Percentiles rank a stretch among this genome's conserved stretches.
phyloP scores from a whole-genome alignment of 2,797 vertebrate genomes.

The Rhabdophis nuchalis region DNA sequence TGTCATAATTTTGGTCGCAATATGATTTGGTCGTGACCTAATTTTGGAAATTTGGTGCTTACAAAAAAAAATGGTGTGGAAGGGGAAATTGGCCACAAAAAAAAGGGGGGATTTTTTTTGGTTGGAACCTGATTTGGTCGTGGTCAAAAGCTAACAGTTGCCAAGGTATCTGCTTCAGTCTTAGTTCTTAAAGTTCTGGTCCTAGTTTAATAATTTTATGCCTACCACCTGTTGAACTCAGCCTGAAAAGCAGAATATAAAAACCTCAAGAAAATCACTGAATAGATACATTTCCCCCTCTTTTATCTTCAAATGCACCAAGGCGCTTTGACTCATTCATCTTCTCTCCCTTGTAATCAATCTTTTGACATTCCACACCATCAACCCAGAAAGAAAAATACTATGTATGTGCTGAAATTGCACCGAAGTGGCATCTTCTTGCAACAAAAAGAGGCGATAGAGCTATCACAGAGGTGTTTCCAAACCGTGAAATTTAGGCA shows the following conservation, averaged over 20 bases:
- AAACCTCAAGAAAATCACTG: not conserved
- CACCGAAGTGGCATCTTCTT: not conserved
- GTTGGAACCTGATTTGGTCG: too few relatives aligned
- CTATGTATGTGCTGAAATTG: not conserved
- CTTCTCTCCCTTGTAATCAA: not conserved
- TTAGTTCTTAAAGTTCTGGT: not conserved
- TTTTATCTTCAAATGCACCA: not conserved
- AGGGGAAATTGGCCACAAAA: too few relatives aligned
- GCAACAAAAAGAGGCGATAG: conserved; percentile 14
- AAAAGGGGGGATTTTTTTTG: too few relatives aligned
- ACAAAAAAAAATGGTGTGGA: too few relatives aligned
- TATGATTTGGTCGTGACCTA: too few relatives aligned
- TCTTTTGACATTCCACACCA: not conserved
- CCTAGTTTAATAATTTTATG: not conserved
- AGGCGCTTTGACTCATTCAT: not conserved
- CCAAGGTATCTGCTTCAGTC: not conserved
- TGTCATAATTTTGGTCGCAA: too few relatives aligned
- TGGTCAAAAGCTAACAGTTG: not conserved
- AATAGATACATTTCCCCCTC: accelerated
- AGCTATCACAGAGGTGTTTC: conserved; percentile 18
- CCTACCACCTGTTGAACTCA: not conserved
- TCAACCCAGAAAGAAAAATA: conserved; percentile 20
- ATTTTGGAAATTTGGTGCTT: too few relatives aligned
- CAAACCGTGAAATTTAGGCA: conserved; percentile 16
- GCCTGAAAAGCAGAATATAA: not conserved